phyloP scores from a whole-genome alignment of 2,888 invertebrate species.

The Spilosoma lubricipeda region DNA sequence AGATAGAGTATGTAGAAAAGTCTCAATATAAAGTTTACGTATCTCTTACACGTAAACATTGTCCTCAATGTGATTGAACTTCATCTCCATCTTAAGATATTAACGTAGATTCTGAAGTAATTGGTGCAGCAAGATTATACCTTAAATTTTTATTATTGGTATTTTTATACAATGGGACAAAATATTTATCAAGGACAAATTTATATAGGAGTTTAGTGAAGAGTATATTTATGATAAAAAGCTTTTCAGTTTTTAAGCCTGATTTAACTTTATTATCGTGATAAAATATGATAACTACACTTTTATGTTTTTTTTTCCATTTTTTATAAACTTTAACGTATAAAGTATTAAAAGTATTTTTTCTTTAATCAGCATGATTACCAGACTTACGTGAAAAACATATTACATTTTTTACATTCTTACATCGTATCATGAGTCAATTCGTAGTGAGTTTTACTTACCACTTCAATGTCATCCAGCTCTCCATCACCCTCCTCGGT shows the following conservation, averaged over 20 bases:
- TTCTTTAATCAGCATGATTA: neutral
- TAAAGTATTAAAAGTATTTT: neutral
- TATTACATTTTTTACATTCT: neutral
- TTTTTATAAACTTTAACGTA: neutral
- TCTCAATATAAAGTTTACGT: too few relatives aligned
- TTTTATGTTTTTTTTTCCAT: neutral
- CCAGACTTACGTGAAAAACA: too few relatives aligned
- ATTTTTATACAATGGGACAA: neutral
- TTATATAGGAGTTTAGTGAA: too few relatives aligned
- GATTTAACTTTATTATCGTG: neutral
- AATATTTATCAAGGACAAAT: neutral
- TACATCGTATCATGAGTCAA: neutral
- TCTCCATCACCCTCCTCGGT: slow-evolving; percentile 74
- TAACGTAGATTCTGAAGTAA: neutral
- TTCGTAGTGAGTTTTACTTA: slow-evolving; percentile 53
- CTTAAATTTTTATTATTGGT: neutral
- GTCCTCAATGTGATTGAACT: neutral
- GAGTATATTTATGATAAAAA: too few relatives aligned
- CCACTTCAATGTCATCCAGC: slow-evolving; percentile 71
- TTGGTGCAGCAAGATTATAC: neutral
- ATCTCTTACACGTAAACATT: neutral
- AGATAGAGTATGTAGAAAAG: too few relatives aligned
- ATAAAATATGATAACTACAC: neutral
- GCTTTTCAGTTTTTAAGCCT: neutral
- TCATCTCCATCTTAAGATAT: neutral